A percentile compares a stretch with the other conserved stretches of the same genome.
Conservation (phyloP, 2,888 invertebrate species). For the Stictocephala bisonia region DNA sequence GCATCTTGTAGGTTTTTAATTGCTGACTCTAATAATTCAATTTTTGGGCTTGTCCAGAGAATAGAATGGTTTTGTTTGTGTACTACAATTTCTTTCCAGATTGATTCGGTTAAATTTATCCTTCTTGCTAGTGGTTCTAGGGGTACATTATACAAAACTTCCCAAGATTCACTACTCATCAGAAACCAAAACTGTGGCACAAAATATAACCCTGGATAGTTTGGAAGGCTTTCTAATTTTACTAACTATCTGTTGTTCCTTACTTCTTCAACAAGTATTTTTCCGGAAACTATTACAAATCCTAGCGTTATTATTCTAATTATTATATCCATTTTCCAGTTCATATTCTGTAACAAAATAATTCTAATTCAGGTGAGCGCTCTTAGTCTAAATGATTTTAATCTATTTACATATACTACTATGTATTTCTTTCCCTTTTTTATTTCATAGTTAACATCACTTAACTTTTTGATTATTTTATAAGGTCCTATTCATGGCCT, state of each 20-base stretch:
- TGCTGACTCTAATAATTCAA: too few relatives aligned
- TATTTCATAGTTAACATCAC: constrained; percentile 23
- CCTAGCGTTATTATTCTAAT: too few relatives aligned
- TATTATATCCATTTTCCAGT: neutral
- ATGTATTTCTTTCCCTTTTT: neutral
- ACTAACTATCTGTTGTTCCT: too few relatives aligned
- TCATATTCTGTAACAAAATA: neutral
- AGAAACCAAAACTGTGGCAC: constrained; percentile 16
- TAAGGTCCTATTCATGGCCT: constrained; percentile 24
- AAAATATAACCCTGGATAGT: constrained; percentile 11
- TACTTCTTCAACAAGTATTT: too few relatives aligned
- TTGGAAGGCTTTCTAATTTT: neutral
- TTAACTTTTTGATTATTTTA: neutral
- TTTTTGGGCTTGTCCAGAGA: too few relatives aligned
- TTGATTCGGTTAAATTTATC: neutral
- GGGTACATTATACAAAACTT: constrained; percentile 10
- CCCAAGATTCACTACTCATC: neutral
- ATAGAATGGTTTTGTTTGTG: neutral
- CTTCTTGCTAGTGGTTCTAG: neutral
- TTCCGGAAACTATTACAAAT: too few relatives aligned
- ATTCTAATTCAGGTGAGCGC: neutral
- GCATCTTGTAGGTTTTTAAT: too few relatives aligned
- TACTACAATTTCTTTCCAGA: neutral
- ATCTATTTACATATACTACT: constrained; percentile 15
- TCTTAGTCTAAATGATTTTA: constrained; percentile 19